Evolutionary conservation across 2,113 vertebrate genomes (phyloP), one percentile per base, ranked within the genome.

Genomic region (Phyllopteryx taeniolatus): DNA sequence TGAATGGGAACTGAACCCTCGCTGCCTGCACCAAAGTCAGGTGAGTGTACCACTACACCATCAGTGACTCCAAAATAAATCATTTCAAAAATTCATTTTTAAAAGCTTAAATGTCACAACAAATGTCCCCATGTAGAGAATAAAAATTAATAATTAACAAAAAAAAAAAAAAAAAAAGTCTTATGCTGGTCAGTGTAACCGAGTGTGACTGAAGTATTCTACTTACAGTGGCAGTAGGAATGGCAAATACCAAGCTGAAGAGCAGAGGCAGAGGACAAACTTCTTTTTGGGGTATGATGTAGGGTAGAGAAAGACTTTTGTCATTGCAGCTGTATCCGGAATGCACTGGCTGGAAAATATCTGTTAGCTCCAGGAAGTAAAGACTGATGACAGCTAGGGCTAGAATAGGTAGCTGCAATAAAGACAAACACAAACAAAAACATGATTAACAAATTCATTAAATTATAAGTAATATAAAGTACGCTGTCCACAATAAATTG

Each of bases 241-340:
- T 95, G 22, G 96, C 95, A 70, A 98, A 98, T 78, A 95, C 95
- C 88, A 98, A 88, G 87, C 96, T 97, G 81, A 98, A 95, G 84
- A 98, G 82, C 94, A 98, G 95, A 79, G 97, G 90, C 76, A 98
- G 93, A 0, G 96, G 95, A 62, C 96, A 93, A 66, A 95, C 93
- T 84, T 98, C 96, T 73, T 96, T 94, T 62, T 93, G 90, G 47
- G 96, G 96, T 75, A 94, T 93, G 72, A 97, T 95, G 78, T 97
- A 98, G 19, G 96, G 96, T 91, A 98, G 94, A 72, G 96, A 97
- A 69, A 98, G 92, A 73, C 94, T 97, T 74, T 95, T 94, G 89
- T 98, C 96, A 84, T 95, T 96, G 90, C 96, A 98, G 79, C 91
- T 96, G 90, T 97, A 98, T 73, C 96, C 96, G 63, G 95, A 95